Conservation (phyloP, 2,797 vertebrate genomes). For the Acanthopagrus latus region DNA sequence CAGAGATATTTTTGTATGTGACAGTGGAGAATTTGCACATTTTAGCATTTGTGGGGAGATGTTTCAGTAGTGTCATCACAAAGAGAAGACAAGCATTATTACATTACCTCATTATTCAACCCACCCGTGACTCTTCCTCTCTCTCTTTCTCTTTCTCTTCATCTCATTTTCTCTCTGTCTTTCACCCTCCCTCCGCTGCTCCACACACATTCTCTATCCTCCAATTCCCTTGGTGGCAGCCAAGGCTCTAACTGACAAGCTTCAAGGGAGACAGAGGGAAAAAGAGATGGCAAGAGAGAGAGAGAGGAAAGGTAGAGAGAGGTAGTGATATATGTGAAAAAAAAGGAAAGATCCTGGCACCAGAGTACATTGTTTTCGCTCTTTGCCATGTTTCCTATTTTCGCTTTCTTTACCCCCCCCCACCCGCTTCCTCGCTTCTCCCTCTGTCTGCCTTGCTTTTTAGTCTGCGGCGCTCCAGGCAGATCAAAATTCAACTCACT, state of each 20-base stretch:
- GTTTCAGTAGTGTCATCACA: conserved; percentile 67
- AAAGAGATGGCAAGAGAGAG: conserved; percentile 52
- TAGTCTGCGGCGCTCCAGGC: conserved; percentile 77
- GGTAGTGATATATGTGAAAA: conserved; percentile 48
- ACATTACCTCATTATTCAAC: conserved; percentile 77
- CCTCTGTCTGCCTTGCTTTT: conserved; percentile 73
- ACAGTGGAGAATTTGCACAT: conserved; percentile 50
- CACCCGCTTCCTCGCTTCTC: conserved; percentile 55
- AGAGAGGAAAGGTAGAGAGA: conserved; percentile 44
- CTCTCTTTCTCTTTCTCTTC: conserved; percentile 27
- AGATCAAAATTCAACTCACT: conserved; percentile 83
- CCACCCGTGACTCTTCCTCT: conserved; percentile 49
- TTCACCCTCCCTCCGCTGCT: conserved; percentile 51
- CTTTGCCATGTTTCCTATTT: conserved; percentile 77
- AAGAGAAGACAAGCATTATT: conserved; percentile 61
- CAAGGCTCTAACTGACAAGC: conserved; percentile 73
- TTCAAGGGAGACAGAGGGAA: conserved; percentile 75
- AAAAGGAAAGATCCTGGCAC: conserved; percentile 67
- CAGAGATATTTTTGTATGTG: conserved; percentile 27
- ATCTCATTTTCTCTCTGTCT: conserved; percentile 55
- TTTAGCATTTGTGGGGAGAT: conserved; percentile 47
- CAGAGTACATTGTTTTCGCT: conserved; percentile 75
- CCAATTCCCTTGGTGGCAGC: conserved; percentile 74
- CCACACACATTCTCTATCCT: conserved; percentile 67
- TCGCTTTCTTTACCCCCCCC: conserved; percentile 57